Conservation (phyloP, 1,140 invertebrate species). For the Orius insidiosus region DNA sequence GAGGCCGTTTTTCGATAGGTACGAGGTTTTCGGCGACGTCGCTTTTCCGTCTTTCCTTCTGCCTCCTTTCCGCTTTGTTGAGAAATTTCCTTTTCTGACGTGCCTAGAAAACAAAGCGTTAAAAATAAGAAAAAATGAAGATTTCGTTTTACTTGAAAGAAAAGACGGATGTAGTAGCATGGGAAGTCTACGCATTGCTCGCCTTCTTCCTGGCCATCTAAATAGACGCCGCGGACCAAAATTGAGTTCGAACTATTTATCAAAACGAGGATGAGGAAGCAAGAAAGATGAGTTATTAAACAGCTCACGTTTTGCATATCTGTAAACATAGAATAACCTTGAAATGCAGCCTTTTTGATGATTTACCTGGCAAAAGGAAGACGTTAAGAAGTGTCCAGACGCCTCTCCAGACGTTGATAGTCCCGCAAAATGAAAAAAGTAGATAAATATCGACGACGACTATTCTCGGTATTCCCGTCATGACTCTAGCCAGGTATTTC, state of each 20-base stretch:
- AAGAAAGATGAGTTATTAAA: slow-evolving; percentile 55
- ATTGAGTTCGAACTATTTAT: slow-evolving; percentile 71
- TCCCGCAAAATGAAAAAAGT: slow-evolving; percentile 56
- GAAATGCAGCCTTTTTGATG: background rate
- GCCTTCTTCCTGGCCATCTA: slow-evolving; percentile 61
- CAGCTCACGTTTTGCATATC: slow-evolving; percentile 52
- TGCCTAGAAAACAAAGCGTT: no score
- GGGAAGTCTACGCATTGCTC: slow-evolving; percentile 65
- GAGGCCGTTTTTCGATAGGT: no score
- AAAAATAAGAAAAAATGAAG: background rate
- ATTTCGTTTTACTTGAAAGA: slow-evolving; percentile 39
- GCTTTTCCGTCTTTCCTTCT: no score
- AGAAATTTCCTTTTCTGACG: no score
- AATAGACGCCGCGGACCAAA: slow-evolving; percentile 64
- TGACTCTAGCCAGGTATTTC: slow-evolving; percentile 41
- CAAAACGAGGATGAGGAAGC: slow-evolving; percentile 52
- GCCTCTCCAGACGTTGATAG: slow-evolving; percentile 72
- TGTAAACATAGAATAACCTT: slow-evolving; percentile 21
- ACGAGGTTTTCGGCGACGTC: no score
- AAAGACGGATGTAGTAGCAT: slow-evolving; percentile 58
- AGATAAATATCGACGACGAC: slow-evolving; percentile 55
- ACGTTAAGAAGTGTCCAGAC: slow-evolving; percentile 63
- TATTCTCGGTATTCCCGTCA: slow-evolving; percentile 44
- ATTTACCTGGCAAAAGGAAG: slow-evolving; percentile 53
- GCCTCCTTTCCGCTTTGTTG: no score